A percentile compares a stretch with the other conserved stretches of the same genome.
Evolutionary conservation across 2,797 vertebrate species (phyloP).

Genomic region (Dipus sagitta): DNA sequence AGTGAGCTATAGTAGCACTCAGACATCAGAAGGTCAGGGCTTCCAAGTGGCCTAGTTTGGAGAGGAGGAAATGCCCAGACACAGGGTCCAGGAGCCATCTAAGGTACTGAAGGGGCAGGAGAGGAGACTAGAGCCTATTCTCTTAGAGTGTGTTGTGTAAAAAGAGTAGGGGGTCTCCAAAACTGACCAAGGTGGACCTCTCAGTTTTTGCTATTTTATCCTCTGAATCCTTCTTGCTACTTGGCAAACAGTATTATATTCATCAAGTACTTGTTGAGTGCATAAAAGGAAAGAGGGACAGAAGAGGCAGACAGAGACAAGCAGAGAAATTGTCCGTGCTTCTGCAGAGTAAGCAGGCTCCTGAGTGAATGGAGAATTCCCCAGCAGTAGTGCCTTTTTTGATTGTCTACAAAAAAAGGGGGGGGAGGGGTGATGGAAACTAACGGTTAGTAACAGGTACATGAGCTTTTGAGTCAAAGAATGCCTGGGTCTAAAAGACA

Average conservation of each 20-base stretch:
- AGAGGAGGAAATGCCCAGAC: background rate
- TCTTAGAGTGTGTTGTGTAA: background rate
- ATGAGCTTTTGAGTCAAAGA: background rate
- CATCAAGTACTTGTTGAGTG: background rate
- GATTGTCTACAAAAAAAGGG: background rate
- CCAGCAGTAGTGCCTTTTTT: background rate
- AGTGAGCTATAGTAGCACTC: background rate
- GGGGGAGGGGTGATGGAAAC: background rate
- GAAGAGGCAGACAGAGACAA: background rate
- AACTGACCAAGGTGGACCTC: background rate
- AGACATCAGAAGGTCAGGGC: background rate
- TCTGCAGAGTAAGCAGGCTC: background rate
- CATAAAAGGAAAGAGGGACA: background rate
- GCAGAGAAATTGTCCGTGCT: background rate
- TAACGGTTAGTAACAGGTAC: background rate
- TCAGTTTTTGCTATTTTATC: background rate
- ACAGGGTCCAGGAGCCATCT: background rate
- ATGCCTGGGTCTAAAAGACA: background rate
- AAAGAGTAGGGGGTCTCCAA: background rate
- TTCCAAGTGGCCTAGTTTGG: constrained; percentile 13
- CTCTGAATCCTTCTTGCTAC: background rate
- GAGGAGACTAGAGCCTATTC: background rate
- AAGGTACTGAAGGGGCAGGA: background rate
- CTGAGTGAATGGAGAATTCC: background rate
- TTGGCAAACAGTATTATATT: background rate